phyloP scores from a whole-genome alignment of 2,113 vertebrate species.

The Tragulus kanchil region DNA sequence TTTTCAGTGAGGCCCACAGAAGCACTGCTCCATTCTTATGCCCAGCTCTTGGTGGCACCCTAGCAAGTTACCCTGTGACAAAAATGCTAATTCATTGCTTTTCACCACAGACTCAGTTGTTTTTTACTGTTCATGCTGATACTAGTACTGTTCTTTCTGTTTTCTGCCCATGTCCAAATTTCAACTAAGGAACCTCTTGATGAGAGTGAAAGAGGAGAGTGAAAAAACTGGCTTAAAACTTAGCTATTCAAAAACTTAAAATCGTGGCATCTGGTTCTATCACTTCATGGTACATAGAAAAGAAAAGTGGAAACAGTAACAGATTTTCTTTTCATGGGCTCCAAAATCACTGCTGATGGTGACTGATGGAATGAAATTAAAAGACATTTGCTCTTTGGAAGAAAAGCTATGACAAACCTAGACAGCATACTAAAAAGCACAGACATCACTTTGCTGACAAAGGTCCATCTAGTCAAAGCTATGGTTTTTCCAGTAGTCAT shows the following conservation, averaged over 20 bases:
- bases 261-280: not conserved
- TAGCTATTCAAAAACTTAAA: not conserved
- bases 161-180: not conserved
- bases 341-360: not conserved
- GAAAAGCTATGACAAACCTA: not conserved
- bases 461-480: not conserved
- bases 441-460: not conserved
- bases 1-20: not conserved
- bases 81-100: not conserved
- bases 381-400: not conserved
- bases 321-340: not conserved
- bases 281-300: not conserved
- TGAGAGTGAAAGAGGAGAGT: not conserved
- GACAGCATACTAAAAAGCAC: not conserved
- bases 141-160: too few relatives aligned
- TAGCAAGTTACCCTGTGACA: not conserved
- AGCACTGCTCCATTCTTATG: fast-evolving
- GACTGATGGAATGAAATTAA: not conserved
- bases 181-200: not conserved
- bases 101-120: not conserved
- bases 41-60: not conserved
- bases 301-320: not conserved
- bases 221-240: not conserved
- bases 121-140: not conserved
- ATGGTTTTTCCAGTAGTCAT: not conserved